Percentiles rank a stretch among this genome's conserved stretches.
phyloP scores from a whole-genome alignment of 2,888 invertebrate genomes.

The Drosophila helvetica region DNA sequence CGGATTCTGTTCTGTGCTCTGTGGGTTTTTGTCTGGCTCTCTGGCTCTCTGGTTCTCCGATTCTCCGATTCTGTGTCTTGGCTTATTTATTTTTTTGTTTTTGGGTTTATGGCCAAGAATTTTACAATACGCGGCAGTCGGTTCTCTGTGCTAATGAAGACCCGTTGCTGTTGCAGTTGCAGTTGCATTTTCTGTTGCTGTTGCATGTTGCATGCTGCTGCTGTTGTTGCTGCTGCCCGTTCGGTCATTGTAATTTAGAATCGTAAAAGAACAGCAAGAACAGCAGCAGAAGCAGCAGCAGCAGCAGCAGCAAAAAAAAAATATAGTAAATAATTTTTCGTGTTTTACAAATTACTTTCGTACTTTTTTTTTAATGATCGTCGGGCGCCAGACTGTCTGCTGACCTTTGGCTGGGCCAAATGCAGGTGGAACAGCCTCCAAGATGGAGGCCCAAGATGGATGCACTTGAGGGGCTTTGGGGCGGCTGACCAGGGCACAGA shows the following conservation, averaged over 20 bases:
- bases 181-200: slow-evolving; percentile 31
- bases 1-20: background rate
- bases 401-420: slow-evolving; percentile 70
- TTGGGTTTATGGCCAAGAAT: slow-evolving; percentile 60
- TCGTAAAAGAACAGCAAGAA: slow-evolving; percentile 65
- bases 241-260: slow-evolving; percentile 61
- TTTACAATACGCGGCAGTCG: slow-evolving; percentile 36
- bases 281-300: slow-evolving; percentile 1
- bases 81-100: slow-evolving; percentile 62
- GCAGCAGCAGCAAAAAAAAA: slow-evolving; percentile 8
- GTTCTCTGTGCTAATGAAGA: slow-evolving; percentile 68
- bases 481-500: slow-evolving; percentile 10
- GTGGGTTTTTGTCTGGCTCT: no score
- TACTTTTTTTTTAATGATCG: slow-evolving; percentile 67
- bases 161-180: slow-evolving; percentile 45
- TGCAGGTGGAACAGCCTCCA: slow-evolving; percentile 42
- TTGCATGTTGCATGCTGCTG: background rate
- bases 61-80: slow-evolving; percentile 16
- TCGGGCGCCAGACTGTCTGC: slow-evolving; percentile 72
- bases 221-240: background rate
- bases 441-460: slow-evolving; percentile 21
- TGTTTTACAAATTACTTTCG: slow-evolving; percentile 76
- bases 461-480: slow-evolving; percentile 18
- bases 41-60: no score
- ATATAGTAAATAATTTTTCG: slow-evolving; percentile 65